Percentiles rank a stretch among this genome's conserved stretches.
These are phyloP conservation scores for Charadrius vociferus DNA, from an alignment of 2,113 vertebrate genomes.

Conservation along the genomic window DNA sequence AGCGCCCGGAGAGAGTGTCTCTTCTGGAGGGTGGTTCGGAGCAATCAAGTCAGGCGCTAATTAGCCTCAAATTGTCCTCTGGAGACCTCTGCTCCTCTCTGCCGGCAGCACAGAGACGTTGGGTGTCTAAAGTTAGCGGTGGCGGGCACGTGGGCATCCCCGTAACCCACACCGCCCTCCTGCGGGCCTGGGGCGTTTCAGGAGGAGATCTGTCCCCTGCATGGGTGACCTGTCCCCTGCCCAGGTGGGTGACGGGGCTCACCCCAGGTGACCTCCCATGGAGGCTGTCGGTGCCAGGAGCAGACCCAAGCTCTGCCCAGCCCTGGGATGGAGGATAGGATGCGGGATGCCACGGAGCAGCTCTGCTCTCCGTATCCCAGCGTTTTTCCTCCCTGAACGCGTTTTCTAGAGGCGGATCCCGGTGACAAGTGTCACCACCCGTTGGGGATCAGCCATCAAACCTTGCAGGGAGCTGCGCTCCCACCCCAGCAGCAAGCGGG, in stretches of 20 bases:
- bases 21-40: not conserved
- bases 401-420: not conserved
- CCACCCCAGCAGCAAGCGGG: not conserved
- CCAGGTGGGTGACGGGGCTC: not conserved
- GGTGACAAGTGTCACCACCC: not conserved
- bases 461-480: not conserved
- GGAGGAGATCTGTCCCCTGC: not conserved
- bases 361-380: not conserved
- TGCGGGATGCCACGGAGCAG: not conserved
- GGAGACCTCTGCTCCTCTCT: not conserved
- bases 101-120: rapidly evolving
- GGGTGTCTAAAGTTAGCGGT: not conserved
- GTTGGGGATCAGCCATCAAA: rapidly evolving
- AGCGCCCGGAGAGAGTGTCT: not conserved
- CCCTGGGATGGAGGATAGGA: rapidly evolving
- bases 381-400: not conserved
- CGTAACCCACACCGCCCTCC: not conserved
- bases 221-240: not conserved
- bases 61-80: not conserved
- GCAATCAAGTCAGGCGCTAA: not conserved
- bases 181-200: not conserved
- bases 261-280: not conserved
- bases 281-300: not conserved
- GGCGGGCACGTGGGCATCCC: not conserved
- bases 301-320: not conserved